Percentiles rank a stretch among this genome's conserved stretches.
Evolutionary conservation across 2,888 invertebrate species (phyloP).

Genomic region (Leuctra nigra): DNA sequence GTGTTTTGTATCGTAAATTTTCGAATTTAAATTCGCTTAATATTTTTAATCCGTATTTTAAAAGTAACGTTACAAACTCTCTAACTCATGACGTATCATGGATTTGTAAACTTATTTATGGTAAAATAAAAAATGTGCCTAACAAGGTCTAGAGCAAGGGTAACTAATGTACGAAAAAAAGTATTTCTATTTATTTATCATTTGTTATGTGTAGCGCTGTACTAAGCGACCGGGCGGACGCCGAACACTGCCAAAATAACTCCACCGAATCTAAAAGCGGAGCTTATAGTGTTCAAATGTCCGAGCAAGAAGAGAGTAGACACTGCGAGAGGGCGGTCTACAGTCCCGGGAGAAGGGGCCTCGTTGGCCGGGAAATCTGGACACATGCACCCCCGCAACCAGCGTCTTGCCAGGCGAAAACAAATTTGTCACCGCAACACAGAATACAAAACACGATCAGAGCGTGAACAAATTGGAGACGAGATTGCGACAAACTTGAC

Average conservation of each 20-base stretch:
- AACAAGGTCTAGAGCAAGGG: no score
- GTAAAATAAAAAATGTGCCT: no score
- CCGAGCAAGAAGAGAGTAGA: not conserved
- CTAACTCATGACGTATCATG: no score
- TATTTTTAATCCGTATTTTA: no score
- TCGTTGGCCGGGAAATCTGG: conserved; percentile 3
- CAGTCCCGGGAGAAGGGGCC: not conserved
- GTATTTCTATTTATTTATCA: not conserved
- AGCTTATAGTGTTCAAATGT: conserved; percentile 16
- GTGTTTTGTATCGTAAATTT: no score
- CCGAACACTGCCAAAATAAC: conserved; percentile 22
- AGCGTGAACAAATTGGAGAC: no score
- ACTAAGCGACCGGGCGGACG: conserved; percentile 19
- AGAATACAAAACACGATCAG: no score
- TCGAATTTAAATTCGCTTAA: no score
- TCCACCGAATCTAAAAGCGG: conserved; percentile 15
- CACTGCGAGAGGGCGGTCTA: not conserved
- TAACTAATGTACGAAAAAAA: no score
- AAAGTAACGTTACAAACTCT: no score
- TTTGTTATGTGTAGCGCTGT: conserved; percentile 9
- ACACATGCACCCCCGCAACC: conserved; percentile 6
- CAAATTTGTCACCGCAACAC: conserved; percentile 2
- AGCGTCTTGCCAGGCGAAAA: conserved; percentile 3
- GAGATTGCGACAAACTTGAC: no score
- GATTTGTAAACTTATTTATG: no score